phyloP scores from a whole-genome alignment of 1,140 invertebrate species.

The Pseudobourletiella spinata region DNA sequence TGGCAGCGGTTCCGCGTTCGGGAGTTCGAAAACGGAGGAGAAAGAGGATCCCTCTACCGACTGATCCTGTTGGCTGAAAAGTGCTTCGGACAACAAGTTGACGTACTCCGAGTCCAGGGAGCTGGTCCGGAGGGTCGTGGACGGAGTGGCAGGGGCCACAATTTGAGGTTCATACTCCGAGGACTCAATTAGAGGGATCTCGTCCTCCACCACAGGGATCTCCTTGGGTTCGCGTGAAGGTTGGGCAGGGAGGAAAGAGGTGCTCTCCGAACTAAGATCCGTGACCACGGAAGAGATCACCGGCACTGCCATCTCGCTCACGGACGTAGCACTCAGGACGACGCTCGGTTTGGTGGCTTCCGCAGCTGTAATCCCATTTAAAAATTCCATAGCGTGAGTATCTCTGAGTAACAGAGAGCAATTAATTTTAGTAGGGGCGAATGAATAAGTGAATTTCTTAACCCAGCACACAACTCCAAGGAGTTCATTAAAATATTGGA shows the following conservation, averaged over 20 bases:
- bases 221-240: conserved; percentile 13
- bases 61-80: neutral
- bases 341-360: conserved; percentile 26
- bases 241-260: neutral
- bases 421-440: neutral
- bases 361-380: no score
- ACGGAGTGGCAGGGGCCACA: neutral
- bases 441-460: no score
- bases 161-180: conserved; percentile 30
- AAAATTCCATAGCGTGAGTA: no score
- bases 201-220: neutral
- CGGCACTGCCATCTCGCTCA: conserved; percentile 43
- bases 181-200: conserved; percentile 18
- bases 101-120: conserved; percentile 6
- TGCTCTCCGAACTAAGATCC: neutral
- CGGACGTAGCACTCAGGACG: conserved; percentile 46
- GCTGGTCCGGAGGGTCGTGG: neutral
- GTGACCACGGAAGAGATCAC: neutral
- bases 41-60: neutral
- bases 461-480: no score
- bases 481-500: no score
- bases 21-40: conserved; percentile 6
- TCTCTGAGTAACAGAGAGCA: no score
- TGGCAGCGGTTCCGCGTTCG: neutral
- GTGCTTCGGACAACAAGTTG: neutral